phyloP scores from a whole-genome alignment of 1,140 invertebrate species.

The Drosophila varians region DNA sequence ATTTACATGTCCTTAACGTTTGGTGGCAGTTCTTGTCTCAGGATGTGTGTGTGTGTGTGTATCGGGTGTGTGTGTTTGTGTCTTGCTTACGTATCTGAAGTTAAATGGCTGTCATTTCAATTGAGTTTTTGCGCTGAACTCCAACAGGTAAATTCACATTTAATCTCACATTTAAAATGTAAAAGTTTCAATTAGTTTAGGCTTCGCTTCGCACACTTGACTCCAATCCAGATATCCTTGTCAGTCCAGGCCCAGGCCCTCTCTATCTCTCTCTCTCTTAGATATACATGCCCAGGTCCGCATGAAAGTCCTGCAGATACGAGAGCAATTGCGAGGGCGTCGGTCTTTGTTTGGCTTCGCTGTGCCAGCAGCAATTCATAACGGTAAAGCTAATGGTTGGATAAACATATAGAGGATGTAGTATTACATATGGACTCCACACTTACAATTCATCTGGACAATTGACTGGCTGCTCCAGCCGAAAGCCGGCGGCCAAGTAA shows the following conservation, averaged over 20 bases:
- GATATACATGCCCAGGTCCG: constrained; percentile 91
- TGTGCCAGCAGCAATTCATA: constrained; percentile 96
- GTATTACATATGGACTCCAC: no score
- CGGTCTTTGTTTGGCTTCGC: constrained; percentile 90
- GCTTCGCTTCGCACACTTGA: constrained; percentile 23
- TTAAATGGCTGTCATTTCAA: constrained; percentile 42
- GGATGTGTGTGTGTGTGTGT: constrained; percentile 21
- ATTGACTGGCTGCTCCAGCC: constrained; percentile 94
- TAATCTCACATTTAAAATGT: constrained; percentile 77
- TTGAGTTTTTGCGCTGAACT: constrained; percentile 42
- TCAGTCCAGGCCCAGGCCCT: constrained; percentile 12
- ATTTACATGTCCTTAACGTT: constrained; percentile 5
- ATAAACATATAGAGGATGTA: not conserved
- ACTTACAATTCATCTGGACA: constrained; percentile 98
- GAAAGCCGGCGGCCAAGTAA: constrained; percentile 94
- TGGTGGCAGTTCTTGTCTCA: constrained; percentile 11
- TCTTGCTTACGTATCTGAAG: constrained; percentile 43
- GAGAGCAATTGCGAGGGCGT: constrained; percentile 92
- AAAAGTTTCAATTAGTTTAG: constrained; percentile 73
- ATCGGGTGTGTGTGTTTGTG: constrained; percentile 10
- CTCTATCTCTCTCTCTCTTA: constrained; percentile 73
- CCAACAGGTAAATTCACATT: constrained; percentile 73
- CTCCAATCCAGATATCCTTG: constrained; percentile 3
- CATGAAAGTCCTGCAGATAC: constrained; percentile 95
- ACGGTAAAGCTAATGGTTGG: constrained; percentile 89